A percentile compares a stretch with the other conserved stretches of the same genome.
phyloP scores from a whole-genome alignment of 2,888 invertebrate species.

The Xylota sylvarum region DNA sequence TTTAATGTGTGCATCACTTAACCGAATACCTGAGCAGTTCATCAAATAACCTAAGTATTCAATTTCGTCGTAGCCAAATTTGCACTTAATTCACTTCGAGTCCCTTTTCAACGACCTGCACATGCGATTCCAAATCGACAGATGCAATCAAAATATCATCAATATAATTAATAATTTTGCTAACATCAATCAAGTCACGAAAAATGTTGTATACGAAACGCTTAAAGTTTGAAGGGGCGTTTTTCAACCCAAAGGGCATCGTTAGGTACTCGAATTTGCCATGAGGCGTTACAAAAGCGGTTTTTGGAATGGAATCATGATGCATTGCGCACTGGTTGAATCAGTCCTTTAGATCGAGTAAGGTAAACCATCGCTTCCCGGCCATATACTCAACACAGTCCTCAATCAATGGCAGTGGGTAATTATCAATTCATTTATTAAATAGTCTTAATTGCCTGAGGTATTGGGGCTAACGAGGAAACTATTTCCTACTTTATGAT shows the following conservation, averaged over 20 bases:
- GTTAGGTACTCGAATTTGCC: too few relatives aligned
- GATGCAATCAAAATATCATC: conserved; percentile 62
- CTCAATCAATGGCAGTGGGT: conserved; percentile 41
- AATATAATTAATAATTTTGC: conserved; percentile 52
- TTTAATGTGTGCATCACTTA: conserved; percentile 29
- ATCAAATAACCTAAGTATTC: conserved; percentile 66
- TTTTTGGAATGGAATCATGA: not conserved
- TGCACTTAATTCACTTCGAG: conserved; percentile 25
- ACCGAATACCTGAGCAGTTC: conserved; percentile 20
- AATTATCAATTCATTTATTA: too few relatives aligned
- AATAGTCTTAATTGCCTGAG: too few relatives aligned
- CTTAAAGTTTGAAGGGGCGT: too few relatives aligned
- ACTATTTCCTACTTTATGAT: too few relatives aligned
- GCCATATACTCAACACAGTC: conserved; percentile 37
- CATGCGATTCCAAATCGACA: conserved; percentile 37
- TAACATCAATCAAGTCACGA: conserved; percentile 28
- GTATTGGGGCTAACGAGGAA: too few relatives aligned
- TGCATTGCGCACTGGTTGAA: conserved; percentile 27
- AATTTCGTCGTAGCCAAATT: conserved; percentile 41
- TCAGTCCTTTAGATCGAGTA: too few relatives aligned
- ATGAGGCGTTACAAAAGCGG: conserved; percentile 37
- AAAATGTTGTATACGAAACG: too few relatives aligned
- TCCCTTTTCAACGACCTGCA: conserved; percentile 26
- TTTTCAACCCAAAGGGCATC: conserved; percentile 38
- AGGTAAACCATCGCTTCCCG: conserved; percentile 34